phyloP scores from a whole-genome alignment of 2,113 vertebrate genomes.

The Melanotaenia duboulayi region DNA sequence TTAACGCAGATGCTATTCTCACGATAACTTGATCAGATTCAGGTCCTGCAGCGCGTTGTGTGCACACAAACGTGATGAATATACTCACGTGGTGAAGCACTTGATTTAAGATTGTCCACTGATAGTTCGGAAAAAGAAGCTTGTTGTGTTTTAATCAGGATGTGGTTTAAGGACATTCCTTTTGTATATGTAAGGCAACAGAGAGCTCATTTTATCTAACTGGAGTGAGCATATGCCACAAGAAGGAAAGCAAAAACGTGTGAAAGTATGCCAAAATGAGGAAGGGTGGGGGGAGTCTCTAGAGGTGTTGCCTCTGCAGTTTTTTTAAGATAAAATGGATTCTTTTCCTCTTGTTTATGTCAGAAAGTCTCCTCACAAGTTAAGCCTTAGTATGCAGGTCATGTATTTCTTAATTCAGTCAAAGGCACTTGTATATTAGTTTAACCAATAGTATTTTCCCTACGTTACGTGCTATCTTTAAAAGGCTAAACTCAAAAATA shows the following conservation, averaged over 20 bases:
- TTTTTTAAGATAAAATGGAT: conserved; percentile 36
- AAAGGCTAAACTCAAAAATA: background rate
- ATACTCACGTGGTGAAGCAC: background rate
- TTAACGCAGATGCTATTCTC: conserved; percentile 36
- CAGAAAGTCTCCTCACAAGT: background rate
- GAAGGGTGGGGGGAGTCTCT: conserved; percentile 10
- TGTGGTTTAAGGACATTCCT: background rate
- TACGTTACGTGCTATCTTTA: background rate
- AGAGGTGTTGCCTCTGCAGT: background rate
- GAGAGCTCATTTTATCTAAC: conserved; percentile 10
- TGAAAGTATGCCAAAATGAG: conserved; percentile 24
- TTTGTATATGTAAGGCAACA: background rate
- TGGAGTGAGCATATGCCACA: background rate
- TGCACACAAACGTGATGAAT: background rate
- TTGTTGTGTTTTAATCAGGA: background rate
- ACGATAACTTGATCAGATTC: conserved; percentile 5
- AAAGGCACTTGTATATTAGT: background rate
- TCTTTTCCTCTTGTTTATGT: conserved; percentile 13
- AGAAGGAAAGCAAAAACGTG: conserved; percentile 7
- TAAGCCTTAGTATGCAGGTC: background rate
- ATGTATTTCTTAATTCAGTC: background rate
- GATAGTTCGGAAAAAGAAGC: background rate
- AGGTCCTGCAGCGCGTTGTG: conserved; percentile 1
- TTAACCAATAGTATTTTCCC: background rate
- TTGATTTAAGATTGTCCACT: background rate